Conservation (phyloP, 1,140 invertebrate species). For the Watersipora subatra region DNA sequence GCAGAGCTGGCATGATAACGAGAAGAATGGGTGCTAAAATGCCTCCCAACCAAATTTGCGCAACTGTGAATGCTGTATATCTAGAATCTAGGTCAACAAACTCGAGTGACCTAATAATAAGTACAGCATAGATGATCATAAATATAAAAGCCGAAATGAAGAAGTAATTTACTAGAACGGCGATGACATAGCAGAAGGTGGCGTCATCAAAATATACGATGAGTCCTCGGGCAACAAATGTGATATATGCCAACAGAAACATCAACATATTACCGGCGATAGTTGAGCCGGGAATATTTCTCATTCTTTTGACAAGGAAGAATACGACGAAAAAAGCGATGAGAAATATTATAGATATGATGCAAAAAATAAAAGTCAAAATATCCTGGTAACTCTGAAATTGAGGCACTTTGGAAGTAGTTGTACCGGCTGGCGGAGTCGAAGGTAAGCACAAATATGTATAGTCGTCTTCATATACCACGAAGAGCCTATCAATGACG, state of each 20-base stretch:
- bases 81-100: conserved; percentile 13
- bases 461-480: not conserved
- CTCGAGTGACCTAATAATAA: conserved; percentile 45
- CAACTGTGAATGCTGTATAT: conserved; percentile 21
- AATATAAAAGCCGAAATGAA: conserved; percentile 47
- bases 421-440: not conserved
- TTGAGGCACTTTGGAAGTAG: not conserved
- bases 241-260: conserved; percentile 39
- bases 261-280: conserved; percentile 40
- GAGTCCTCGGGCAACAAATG: conserved; percentile 36
- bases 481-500: not conserved
- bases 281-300: conserved; percentile 42
- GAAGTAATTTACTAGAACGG: conserved; percentile 41
- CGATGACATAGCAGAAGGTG: conserved; percentile 24
- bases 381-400: not conserved
- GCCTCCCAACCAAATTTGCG: conserved; percentile 42
- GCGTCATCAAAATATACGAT: not conserved
- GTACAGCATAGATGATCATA: conserved; percentile 47
- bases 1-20: conserved; percentile 38
- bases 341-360: not conserved
- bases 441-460: not conserved
- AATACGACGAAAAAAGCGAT: conserved; percentile 29
- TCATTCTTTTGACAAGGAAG: conserved; percentile 30
- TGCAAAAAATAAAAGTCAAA: not conserved
- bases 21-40: conserved; percentile 43